These are phyloP conservation scores for Esox niger DNA, from an alignment of 2,113 vertebrate species.

Conservation along the genomic window DNA sequence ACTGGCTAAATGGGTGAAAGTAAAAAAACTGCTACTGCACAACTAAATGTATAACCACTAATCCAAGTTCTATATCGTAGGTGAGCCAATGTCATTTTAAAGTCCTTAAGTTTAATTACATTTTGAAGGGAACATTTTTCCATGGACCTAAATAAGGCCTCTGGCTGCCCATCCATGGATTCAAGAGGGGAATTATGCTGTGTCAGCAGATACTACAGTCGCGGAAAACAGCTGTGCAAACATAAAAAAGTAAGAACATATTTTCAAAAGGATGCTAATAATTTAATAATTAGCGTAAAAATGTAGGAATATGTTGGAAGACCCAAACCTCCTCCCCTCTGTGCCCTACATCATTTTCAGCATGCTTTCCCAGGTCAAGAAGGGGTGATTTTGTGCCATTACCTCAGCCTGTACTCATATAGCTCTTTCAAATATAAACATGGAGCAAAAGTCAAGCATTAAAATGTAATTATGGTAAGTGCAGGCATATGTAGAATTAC, in stretches of 20 bases:
- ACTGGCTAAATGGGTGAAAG: too few relatives aligned
- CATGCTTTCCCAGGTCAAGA: constrained; percentile 45
- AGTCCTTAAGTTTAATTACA: too few relatives aligned
- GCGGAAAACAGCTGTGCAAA: constrained; percentile 72
- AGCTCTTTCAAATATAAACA: constrained; percentile 67
- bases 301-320: constrained; percentile 52
- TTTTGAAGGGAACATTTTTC: too few relatives aligned
- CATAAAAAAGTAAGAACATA: constrained; percentile 67
- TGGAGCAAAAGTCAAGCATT: constrained; percentile 61
- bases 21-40: too few relatives aligned
- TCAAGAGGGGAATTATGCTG: constrained; percentile 44
- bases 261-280: constrained; percentile 73
- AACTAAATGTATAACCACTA: too few relatives aligned
- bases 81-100: too few relatives aligned
- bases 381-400: constrained; percentile 48
- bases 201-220: constrained; percentile 52
- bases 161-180: too few relatives aligned
- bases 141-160: too few relatives aligned
- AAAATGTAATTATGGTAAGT: constrained; percentile 73
- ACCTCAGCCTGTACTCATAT: constrained; percentile 46
- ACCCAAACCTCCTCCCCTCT: constrained; percentile 34
- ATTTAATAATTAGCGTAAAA: constrained; percentile 66
- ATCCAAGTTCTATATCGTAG: too few relatives aligned
- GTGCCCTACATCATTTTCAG: constrained; percentile 52
- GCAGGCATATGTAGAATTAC: constrained; percentile 71